Evolutionary conservation across 2,113 vertebrate species (phyloP).

Genomic region (Microtus pennsylvanicus): DNA sequence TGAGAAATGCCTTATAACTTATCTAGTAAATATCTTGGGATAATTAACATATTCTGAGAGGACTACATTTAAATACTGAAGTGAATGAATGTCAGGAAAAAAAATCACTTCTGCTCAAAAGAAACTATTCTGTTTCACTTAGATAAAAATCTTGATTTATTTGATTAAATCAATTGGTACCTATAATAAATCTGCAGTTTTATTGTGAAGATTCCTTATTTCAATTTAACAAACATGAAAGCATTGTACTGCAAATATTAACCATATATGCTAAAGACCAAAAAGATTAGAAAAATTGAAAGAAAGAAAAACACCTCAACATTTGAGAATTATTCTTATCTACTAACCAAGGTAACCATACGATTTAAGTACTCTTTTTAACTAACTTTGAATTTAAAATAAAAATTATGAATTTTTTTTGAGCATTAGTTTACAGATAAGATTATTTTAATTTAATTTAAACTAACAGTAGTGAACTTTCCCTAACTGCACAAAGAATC

Average conservation of each 20-base stretch:
- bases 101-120: conserved; percentile 19
- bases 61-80: background rate
- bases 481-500: background rate
- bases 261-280: background rate
- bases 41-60: background rate
- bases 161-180: background rate
- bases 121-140: background rate
- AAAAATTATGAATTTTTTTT: background rate
- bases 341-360: background rate
- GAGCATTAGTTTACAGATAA: background rate
- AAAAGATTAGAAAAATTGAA: background rate
- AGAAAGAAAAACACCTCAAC: background rate
- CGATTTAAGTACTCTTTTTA: background rate
- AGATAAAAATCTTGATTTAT: background rate
- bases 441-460: conserved; percentile 47
- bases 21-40: conserved; percentile 50
- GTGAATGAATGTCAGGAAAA: conserved; percentile 15
- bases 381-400: conserved; percentile 56
- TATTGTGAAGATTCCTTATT: background rate
- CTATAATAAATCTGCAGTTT: background rate
- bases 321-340: background rate
- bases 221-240: background rate
- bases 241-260: background rate
- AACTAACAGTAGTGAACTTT: background rate
- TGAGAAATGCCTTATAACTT: background rate